phyloP scores from a whole-genome alignment of 2,888 invertebrate genomes.

The Tipula vernalis region DNA sequence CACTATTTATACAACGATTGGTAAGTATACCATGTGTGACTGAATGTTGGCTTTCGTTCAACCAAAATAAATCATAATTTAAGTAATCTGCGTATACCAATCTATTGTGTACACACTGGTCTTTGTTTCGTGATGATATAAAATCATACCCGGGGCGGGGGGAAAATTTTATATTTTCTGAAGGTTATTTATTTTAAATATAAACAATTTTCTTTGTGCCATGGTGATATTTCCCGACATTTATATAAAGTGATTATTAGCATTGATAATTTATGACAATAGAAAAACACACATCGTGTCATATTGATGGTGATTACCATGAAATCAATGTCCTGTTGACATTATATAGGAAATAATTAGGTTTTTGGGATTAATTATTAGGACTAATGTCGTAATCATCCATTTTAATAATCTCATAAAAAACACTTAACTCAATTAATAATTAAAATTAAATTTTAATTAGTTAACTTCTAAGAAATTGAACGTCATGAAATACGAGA shows the following conservation, averaged over 20 bases:
- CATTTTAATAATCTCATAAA: background rate
- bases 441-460: background rate
- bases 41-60: background rate
- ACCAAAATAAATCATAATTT: background rate
- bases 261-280: background rate
- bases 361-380: too few relatives aligned
- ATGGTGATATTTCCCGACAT: background rate
- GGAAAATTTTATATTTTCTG: background rate
- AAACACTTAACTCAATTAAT: background rate
- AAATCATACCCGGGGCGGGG: background rate
- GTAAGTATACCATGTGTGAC: conserved; percentile 39
- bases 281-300: background rate
- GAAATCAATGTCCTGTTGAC: background rate
- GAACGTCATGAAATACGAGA: background rate
- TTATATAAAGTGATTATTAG: background rate
- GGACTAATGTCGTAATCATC: too few relatives aligned
- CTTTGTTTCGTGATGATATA: background rate
- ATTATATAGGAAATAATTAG: background rate
- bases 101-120: background rate
- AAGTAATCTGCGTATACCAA: background rate
- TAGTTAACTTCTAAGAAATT: background rate
- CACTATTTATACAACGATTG: conserved; percentile 81
- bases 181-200: background rate
- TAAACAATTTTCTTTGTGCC: background rate
- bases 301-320: background rate